Conservation (phyloP, 2,113 vertebrate species). For the Xiphorhynchus elegans region DNA sequence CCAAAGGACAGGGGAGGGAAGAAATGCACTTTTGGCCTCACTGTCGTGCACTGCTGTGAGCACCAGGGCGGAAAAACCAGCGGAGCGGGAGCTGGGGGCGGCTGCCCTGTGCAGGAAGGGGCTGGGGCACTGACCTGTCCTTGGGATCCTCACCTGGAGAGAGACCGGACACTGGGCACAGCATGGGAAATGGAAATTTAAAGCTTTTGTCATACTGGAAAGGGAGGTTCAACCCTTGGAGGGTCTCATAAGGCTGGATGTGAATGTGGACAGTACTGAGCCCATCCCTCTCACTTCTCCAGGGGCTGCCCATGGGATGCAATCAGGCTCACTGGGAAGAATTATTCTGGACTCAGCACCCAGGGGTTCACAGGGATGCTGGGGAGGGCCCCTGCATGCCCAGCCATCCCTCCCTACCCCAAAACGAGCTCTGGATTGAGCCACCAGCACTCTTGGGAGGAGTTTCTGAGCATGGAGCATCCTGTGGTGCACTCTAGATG, state of each 20-base stretch:
- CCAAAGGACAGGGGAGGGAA: background rate
- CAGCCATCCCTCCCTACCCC: background rate
- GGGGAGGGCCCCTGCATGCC: background rate
- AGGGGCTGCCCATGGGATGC: fast-evolving
- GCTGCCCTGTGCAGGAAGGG: background rate
- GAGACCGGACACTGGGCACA: fast-evolving
- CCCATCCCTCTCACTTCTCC: background rate
- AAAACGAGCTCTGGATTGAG: background rate
- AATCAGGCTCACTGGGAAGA: background rate
- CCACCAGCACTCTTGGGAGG: background rate
- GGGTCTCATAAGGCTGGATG: fast-evolving
- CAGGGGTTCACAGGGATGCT: background rate
- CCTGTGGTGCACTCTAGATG: fast-evolving
- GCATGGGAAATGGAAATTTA: fast-evolving
- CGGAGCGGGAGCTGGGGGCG: fast-evolving
- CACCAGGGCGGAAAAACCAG: background rate
- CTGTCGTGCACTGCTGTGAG: background rate
- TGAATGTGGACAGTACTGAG: background rate
- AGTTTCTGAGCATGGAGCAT: background rate
- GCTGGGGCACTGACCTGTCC: background rate
- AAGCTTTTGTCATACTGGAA: background rate
- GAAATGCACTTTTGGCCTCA: background rate
- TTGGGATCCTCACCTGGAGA: background rate
- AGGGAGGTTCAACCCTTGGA: background rate
- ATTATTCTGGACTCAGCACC: fast-evolving